Conservation (phyloP, 2,113 vertebrate genomes). For the Vicugna pacos region DNA sequence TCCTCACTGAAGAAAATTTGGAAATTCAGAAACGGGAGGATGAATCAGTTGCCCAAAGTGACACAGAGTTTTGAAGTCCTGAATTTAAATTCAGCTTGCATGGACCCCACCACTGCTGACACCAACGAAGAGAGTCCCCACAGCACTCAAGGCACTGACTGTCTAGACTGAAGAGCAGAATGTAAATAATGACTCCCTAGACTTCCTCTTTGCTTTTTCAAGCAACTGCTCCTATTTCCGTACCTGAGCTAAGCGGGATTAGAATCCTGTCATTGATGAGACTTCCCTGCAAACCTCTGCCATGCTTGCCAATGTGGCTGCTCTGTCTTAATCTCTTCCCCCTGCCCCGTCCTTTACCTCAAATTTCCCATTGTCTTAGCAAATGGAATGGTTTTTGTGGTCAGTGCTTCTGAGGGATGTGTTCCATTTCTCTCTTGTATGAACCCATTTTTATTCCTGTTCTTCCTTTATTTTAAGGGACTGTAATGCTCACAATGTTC, state of each 20-base stretch:
- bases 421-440: neutral
- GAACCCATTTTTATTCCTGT: neutral
- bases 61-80: neutral
- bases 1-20: neutral
- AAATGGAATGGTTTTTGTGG: neutral
- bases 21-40: neutral
- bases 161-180: neutral
- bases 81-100: neutral
- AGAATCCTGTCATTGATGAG: neutral
- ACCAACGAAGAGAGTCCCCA: neutral
- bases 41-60: neutral
- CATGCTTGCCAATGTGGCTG: neutral
- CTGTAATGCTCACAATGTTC: neutral
- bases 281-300: neutral
- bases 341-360: accelerated
- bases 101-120: neutral
- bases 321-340: neutral
- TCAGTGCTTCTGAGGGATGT: neutral
- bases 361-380: neutral
- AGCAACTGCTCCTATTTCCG: neutral
- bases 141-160: too few relatives aligned
- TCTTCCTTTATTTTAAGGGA: constrained; percentile 34
- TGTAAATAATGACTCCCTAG: neutral
- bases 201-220: neutral
- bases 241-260: neutral